A percentile compares a stretch with the other conserved stretches of the same genome.
Conservation (phyloP, 2,888 invertebrate genomes). For the Scrobipalpa atriplicella region DNA sequence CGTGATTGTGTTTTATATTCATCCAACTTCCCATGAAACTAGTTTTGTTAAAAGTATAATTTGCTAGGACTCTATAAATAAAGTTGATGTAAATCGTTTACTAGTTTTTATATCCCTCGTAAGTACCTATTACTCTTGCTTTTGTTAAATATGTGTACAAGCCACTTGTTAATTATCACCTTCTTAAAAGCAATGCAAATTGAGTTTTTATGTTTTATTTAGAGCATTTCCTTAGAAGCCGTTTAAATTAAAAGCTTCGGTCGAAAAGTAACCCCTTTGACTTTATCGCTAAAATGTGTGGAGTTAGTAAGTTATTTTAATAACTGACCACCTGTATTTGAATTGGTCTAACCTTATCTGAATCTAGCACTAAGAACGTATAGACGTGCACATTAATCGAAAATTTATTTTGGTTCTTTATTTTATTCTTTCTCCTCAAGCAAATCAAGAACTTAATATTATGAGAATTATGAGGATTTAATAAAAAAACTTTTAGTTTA, state of each 20-base stretch:
- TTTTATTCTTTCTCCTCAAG: too few species aligned
- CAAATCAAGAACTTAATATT: too few species aligned
- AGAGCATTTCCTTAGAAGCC: conserved; percentile 13
- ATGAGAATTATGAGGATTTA: too few species aligned
- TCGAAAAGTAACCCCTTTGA: conserved; percentile 3
- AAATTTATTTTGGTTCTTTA: too few species aligned
- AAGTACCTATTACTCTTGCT: neutral
- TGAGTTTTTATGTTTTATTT: conserved; percentile 38
- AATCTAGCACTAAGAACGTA: neutral
- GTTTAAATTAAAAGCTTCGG: conserved; percentile 14
- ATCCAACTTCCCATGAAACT: too few species aligned
- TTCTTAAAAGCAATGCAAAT: conserved; percentile 66
- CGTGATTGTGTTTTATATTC: too few species aligned
- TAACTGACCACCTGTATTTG: neutral
- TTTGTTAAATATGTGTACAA: conserved; percentile 2
- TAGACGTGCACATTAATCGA: too few species aligned
- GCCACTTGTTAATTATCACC: conserved; percentile 42
- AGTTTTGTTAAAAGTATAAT: too few species aligned
- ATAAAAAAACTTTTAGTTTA: too few species aligned
- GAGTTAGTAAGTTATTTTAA: conserved; percentile 1
- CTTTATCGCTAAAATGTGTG: neutral
- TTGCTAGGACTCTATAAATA: neutral
- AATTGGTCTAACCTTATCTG: neutral
- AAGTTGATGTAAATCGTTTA: neutral
- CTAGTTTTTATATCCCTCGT: conserved; percentile 1